Percentiles rank a stretch among this genome's conserved stretches.
Evolutionary conservation across 2,113 vertebrate genomes (phyloP).

Genomic region (Pseudorasbora parva): DNA sequence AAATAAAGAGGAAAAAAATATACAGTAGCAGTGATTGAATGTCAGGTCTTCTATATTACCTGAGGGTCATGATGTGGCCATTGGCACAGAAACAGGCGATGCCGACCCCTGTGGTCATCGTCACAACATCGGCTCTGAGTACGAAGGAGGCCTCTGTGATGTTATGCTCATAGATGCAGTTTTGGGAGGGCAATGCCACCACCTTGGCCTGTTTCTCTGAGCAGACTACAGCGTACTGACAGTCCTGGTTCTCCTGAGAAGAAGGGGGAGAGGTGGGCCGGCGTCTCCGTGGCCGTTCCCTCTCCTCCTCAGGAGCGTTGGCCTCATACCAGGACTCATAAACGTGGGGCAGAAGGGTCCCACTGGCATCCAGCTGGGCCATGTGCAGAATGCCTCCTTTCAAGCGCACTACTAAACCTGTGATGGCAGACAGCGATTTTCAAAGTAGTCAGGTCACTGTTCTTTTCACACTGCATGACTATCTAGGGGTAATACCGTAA

Average conservation of each 20-base stretch:
- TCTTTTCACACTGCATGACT: too few species aligned
- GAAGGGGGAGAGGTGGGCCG: constrained; percentile 87
- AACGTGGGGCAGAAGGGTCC: constrained; percentile 84
- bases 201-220: constrained; percentile 99
- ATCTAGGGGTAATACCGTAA: too few species aligned
- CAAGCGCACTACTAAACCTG: constrained; percentile 87
- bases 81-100: constrained; percentile 98
- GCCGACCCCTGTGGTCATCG: constrained; percentile 85
- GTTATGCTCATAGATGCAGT: constrained; percentile 91
- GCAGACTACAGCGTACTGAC: constrained; percentile 92
- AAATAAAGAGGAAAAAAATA: not conserved
- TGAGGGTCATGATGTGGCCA: constrained; percentile 97
- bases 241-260: constrained; percentile 91
- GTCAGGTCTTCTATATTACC: constrained; percentile 74
- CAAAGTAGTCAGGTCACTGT: too few species aligned
- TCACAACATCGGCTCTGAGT: constrained; percentile 92
- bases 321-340: constrained; percentile 91
- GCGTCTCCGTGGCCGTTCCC: constrained; percentile 81
- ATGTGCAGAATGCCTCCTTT: constrained; percentile 93
- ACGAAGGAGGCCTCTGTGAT: constrained; percentile 97
- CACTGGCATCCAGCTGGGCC: constrained; percentile 88
- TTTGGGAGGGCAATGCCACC: constrained; percentile 91
- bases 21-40: not conserved
- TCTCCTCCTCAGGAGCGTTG: constrained; percentile 88
- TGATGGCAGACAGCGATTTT: not conserved